Percentiles rank a stretch among this genome's conserved stretches.
Evolutionary conservation across 2,888 invertebrate species (phyloP).

Genomic region (Hipparchia semele): DNA sequence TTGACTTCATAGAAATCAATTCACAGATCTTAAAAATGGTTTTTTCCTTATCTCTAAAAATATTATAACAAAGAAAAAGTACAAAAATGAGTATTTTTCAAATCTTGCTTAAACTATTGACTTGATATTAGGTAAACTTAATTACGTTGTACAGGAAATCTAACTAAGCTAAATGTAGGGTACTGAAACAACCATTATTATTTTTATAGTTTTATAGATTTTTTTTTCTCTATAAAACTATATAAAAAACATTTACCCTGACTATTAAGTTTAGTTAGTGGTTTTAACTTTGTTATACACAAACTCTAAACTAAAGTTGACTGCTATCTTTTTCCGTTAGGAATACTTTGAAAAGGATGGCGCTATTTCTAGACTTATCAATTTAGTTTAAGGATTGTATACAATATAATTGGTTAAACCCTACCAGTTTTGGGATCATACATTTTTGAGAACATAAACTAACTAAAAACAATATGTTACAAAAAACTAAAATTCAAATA

Average conservation of each 20-base stretch:
- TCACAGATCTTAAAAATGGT: constrained; percentile 10
- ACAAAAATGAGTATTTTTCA: not conserved
- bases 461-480: too few species aligned
- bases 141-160: not conserved
- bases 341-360: too few species aligned
- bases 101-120: not conserved
- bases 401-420: not conserved
- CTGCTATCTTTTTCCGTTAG: too few species aligned
- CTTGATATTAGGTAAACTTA: not conserved
- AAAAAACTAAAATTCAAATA: too few species aligned
- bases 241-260: too few species aligned
- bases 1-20: constrained; percentile 35
- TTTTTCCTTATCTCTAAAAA: not conserved
- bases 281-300: too few species aligned
- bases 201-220: not conserved
- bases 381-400: not conserved
- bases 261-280: too few species aligned
- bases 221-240: too few species aligned
- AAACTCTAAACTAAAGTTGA: too few species aligned
- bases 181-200: not conserved
- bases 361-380: too few species aligned
- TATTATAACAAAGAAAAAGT: not conserved
- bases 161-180: not conserved
- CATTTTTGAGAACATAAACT: too few species aligned
- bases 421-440: too few species aligned